Percentiles rank a stretch among this genome's conserved stretches.
phyloP scores from a whole-genome alignment of 2,888 invertebrate genomes.

The Sinopyrophorus schimmeli region DNA sequence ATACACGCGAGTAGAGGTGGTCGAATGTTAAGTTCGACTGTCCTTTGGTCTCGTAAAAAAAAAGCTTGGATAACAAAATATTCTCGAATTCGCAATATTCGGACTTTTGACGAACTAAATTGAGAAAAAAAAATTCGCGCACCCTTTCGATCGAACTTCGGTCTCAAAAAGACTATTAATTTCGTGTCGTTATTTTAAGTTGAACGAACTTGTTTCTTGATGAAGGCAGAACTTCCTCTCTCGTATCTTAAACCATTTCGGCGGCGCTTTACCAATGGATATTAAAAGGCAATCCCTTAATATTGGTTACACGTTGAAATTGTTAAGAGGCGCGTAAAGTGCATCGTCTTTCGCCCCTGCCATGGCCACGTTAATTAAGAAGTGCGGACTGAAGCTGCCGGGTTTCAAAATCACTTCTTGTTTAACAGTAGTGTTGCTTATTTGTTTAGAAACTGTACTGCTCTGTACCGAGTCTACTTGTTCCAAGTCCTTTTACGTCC shows the following conservation, averaged over 20 bases:
- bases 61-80: too few species aligned
- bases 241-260: slow-evolving; percentile 5
- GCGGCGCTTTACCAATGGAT: slow-evolving; percentile 12
- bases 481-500: slow-evolving; percentile 83
- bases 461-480: slow-evolving; percentile 68
- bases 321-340: slow-evolving; percentile 25
- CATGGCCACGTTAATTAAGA: slow-evolving; percentile 44
- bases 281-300: slow-evolving; percentile 12
- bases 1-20: slow-evolving; percentile 13
- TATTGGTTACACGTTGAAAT: too few species aligned
- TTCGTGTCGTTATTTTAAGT: background rate
- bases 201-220: slow-evolving; percentile 14
- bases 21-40: slow-evolving; percentile 5
- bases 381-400: slow-evolving; percentile 44
- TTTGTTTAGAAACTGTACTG: slow-evolving; percentile 62
- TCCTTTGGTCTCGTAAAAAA: too few species aligned
- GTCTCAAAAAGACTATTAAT: background rate
- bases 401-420: slow-evolving; percentile 56
- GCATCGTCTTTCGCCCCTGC: slow-evolving; percentile 17
- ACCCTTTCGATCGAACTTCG: background rate
- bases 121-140: too few species aligned
- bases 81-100: background rate
- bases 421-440: slow-evolving; percentile 59
- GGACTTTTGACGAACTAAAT: too few species aligned
- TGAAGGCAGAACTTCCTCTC: slow-evolving; percentile 11